A percentile compares a stretch with the other conserved stretches of the same genome.
These are phyloP conservation scores for Poecilobothrus nobilitatus DNA, from an alignment of 2,888 invertebrate genomes.

Conservation along the genomic window DNA sequence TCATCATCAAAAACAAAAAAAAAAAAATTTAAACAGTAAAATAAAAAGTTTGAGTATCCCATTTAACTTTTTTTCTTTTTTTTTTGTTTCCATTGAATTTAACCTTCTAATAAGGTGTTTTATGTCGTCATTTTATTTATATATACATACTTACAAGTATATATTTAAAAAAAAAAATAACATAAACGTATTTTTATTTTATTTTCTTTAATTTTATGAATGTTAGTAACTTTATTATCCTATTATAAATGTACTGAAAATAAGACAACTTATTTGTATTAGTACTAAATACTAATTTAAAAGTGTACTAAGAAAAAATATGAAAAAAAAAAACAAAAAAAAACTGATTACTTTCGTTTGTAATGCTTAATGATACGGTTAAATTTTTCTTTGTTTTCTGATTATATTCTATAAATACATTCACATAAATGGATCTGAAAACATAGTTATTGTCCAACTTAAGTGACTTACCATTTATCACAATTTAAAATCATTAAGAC, in stretches of 20 bases:
- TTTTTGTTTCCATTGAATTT: conserved; percentile 2
- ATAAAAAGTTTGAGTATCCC: not conserved
- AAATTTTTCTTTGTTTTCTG: too few relatives aligned
- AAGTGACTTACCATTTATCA: too few relatives aligned
- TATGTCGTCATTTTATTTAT: not conserved
- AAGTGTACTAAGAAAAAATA: too few relatives aligned
- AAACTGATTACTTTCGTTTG: too few relatives aligned
- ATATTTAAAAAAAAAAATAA: not conserved
- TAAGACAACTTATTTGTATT: not conserved
- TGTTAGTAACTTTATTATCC: too few relatives aligned
- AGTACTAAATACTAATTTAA: not conserved
- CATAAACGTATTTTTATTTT: not conserved
- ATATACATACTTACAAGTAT: not conserved
- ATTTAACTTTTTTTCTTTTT: conserved; percentile 2
- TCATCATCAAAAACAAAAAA: not conserved
- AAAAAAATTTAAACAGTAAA: not conserved
- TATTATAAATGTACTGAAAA: not conserved
- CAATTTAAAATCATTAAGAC: too few relatives aligned
- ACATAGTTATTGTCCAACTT: too few relatives aligned
- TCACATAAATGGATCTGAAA: too few relatives aligned
- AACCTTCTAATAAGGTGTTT: conserved; percentile 6
- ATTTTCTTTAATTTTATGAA: too few relatives aligned
- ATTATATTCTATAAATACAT: too few relatives aligned
- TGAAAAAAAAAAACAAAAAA: too few relatives aligned
- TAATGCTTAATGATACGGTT: too few relatives aligned